phyloP scores from a whole-genome alignment of 2,113 vertebrate genomes.

The Alectura lathami region DNA sequence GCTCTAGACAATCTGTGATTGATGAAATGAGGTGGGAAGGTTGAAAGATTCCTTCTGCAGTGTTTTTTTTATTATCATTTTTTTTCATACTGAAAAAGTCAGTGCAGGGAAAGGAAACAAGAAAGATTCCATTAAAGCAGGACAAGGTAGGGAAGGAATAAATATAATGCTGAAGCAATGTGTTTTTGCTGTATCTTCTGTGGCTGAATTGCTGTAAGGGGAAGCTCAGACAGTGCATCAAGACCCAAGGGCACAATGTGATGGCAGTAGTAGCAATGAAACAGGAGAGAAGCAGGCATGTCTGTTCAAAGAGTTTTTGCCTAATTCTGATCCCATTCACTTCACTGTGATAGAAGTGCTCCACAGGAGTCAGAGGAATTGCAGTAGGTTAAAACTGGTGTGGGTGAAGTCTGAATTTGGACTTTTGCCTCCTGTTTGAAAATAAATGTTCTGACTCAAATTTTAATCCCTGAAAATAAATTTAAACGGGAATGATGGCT shows the following conservation, averaged over 20 bases:
- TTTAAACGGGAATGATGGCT: background rate
- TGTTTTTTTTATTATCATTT: background rate
- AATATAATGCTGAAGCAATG: background rate
- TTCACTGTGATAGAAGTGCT: background rate
- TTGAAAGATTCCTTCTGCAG: background rate
- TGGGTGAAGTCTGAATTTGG: background rate
- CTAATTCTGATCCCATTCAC: background rate
- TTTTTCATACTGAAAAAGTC: background rate
- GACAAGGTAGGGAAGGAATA: background rate
- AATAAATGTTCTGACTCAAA: background rate
- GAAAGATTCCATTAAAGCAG: background rate
- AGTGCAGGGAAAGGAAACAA: background rate
- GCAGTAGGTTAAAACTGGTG: background rate
- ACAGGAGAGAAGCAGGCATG: background rate
- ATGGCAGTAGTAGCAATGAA: background rate
- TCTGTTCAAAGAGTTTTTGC: background rate
- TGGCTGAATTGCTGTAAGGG: background rate
- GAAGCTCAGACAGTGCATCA: background rate
- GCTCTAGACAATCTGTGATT: background rate
- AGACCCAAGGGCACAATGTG: background rate
- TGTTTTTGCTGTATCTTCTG: background rate
- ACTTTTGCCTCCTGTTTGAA: background rate
- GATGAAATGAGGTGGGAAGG: background rate
- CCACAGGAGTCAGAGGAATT: background rate
- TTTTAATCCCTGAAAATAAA: background rate